Evolutionary conservation across 2,888 invertebrate genomes (phyloP).

Genomic region (Exocentrus adspersus): DNA sequence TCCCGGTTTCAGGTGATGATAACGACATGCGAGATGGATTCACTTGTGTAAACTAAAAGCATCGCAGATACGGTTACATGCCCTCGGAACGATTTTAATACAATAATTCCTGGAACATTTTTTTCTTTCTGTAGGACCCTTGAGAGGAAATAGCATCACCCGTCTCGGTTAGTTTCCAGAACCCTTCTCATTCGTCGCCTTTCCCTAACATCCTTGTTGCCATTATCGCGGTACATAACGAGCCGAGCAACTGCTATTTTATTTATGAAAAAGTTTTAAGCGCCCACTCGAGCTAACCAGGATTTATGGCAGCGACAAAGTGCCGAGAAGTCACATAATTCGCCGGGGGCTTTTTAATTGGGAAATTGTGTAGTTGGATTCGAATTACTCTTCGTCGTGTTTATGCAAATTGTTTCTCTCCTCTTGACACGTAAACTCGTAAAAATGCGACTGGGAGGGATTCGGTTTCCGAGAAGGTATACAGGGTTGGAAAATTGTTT

Average conservation of each 20-base stretch:
- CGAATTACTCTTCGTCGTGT: background rate
- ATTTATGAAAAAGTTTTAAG: constrained; percentile 50
- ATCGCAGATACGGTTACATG: too few relatives aligned
- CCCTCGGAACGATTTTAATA: too few relatives aligned
- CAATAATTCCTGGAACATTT: too few relatives aligned
- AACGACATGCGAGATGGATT: background rate
- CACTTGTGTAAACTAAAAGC: background rate
- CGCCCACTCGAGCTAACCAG: constrained; percentile 31
- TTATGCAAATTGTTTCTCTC: background rate
- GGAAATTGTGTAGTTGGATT: background rate
- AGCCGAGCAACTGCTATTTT: constrained; percentile 49
- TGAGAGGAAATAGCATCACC: constrained; percentile 56
- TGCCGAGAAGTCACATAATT: constrained; percentile 5
- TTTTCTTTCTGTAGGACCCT: too few relatives aligned
- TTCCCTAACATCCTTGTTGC: constrained; percentile 43
- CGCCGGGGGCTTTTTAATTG: background rate
- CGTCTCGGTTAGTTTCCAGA: constrained; percentile 56
- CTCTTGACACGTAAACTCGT: too few relatives aligned
- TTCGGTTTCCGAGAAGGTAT: too few relatives aligned
- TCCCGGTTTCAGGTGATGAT: background rate
- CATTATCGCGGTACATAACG: constrained; percentile 51
- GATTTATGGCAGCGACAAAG: constrained; percentile 31
- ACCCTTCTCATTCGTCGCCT: constrained; percentile 39
- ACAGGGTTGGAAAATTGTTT: too few relatives aligned
- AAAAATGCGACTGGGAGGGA: too few relatives aligned